Conservation (phyloP, 2,113 vertebrate species). For the Ornithorhynchus anatinus region DNA sequence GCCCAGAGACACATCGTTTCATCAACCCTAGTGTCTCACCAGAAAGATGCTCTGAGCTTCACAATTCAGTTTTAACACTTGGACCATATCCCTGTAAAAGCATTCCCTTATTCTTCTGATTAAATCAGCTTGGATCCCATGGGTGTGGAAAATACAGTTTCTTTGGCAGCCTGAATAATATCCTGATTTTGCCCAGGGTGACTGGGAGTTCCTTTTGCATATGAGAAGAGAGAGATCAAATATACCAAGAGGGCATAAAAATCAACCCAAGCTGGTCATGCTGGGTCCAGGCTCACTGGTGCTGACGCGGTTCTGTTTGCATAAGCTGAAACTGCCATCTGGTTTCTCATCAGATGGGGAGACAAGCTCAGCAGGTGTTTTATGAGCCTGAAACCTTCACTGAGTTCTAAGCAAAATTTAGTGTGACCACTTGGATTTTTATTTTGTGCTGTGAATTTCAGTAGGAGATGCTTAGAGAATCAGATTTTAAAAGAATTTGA, state of each 20-base stretch:
- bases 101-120: no score
- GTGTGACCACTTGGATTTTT: not conserved
- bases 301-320: not conserved
- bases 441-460: not conserved
- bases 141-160: no score
- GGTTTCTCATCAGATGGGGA: not conserved
- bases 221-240: not conserved
- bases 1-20: no score
- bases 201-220: not conserved
- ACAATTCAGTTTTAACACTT: no score
- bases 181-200: no score
- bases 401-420: not conserved
- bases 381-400: not conserved
- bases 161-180: no score
- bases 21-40: no score
- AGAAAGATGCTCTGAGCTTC: no score
- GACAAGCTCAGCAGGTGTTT: not conserved
- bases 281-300: not conserved
- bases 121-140: no score
- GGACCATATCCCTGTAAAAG: no score
- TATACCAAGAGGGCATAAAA: not conserved
- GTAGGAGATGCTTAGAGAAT: not conserved
- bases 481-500: not conserved
- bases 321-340: not conserved
- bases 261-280: not conserved